Evolutionary conservation across 1,140 invertebrate species (phyloP).

Genomic region (Cryptotermes secundus): DNA sequence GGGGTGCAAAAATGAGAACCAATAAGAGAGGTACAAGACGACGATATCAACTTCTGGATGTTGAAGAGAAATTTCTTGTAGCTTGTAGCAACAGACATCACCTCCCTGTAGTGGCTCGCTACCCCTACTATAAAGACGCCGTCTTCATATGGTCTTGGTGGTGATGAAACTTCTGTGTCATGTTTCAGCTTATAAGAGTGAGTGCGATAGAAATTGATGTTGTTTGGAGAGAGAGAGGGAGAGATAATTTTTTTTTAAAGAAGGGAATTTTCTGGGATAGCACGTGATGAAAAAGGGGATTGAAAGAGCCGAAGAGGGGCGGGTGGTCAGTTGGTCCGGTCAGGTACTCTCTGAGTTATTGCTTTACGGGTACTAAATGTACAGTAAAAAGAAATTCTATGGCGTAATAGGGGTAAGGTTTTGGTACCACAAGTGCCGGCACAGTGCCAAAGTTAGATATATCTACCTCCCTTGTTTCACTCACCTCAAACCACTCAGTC

Average conservation of each 20-base stretch:
- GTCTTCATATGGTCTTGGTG: not conserved
- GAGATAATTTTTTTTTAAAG: not conserved
- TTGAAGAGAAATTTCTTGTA: not conserved
- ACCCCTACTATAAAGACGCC: not conserved
- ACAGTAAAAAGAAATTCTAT: not conserved
- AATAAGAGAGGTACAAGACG: not conserved
- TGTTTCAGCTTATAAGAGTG: not conserved
- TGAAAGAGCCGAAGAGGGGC: not conserved
- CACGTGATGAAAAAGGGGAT: not conserved
- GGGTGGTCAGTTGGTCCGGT: not conserved
- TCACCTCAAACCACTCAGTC: not conserved
- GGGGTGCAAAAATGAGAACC: not conserved
- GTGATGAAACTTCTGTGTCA: not conserved
- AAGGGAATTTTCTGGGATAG: not conserved
- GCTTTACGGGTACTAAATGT: not conserved
- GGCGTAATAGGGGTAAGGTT: not conserved
- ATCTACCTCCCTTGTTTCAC: not conserved
- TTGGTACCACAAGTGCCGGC: not conserved
- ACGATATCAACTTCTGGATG: not conserved
- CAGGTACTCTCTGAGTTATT: constrained; percentile 14
- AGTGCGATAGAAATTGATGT: not conserved
- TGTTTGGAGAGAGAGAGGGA: not conserved
- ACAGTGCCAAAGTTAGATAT: not conserved
- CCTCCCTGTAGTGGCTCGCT: not conserved
- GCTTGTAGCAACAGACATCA: not conserved